These are phyloP conservation scores for Brenthis hecate DNA, from an alignment of 2,888 invertebrate genomes.

Conservation along the genomic window DNA sequence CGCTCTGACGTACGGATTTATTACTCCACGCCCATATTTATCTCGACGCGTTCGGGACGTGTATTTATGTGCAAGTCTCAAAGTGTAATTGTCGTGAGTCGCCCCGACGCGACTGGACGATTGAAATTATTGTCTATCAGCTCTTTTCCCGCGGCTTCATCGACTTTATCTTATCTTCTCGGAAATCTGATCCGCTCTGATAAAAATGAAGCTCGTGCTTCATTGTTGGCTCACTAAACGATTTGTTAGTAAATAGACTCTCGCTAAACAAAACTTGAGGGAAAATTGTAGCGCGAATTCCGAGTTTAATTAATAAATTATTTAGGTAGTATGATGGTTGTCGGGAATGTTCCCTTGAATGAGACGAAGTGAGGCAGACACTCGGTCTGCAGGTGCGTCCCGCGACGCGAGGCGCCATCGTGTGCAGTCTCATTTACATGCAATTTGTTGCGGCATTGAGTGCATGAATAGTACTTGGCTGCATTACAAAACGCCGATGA, in stretches of 20 bases:
- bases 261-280: not conserved
- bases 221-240: no score
- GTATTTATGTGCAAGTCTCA: slow-evolving; percentile 34
- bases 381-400: slow-evolving; percentile 11
- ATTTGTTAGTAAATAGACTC: not conserved
- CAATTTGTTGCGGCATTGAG: slow-evolving; percentile 29
- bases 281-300: not conserved
- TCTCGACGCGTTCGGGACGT: slow-evolving; percentile 30
- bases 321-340: slow-evolving; percentile 4
- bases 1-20: slow-evolving; percentile 34
- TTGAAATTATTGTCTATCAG: slow-evolving; percentile 29
- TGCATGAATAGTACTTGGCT: slow-evolving; percentile 7
- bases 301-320: slow-evolving; percentile 6
- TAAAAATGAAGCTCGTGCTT: not conserved
- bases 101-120: slow-evolving; percentile 26
- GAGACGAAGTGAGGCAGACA: not conserved
- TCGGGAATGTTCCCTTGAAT: not conserved
- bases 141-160: slow-evolving; percentile 1
- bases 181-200: slow-evolving; percentile 25
- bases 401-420: not conserved
- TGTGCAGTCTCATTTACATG: slow-evolving; percentile 32
- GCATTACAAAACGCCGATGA: slow-evolving; percentile 9
- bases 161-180: slow-evolving; percentile 25
- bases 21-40: slow-evolving; percentile 31
- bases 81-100: slow-evolving; percentile 33